Evolutionary conservation across 2,888 invertebrate genomes (phyloP).

Genomic region (Drosophila paranaensis): DNA sequence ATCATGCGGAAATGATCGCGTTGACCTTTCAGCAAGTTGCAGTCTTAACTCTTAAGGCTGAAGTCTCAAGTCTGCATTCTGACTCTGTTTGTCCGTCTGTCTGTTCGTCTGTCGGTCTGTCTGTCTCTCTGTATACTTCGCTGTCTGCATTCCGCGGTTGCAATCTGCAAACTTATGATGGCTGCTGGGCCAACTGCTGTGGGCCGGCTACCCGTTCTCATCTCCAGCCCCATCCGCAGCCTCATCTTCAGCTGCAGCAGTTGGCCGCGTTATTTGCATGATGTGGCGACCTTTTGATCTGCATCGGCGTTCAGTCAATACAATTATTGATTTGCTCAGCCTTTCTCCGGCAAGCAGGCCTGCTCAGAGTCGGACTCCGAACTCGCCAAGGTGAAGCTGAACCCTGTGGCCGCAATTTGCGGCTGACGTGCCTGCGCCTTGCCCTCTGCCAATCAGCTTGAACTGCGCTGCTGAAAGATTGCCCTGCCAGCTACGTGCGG

Average conservation of each 20-base stretch:
- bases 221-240: constrained; percentile 15
- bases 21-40: constrained; percentile 82
- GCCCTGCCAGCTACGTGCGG: constrained; percentile 58
- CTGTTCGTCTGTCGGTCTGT: constrained; percentile 9
- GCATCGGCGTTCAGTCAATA: constrained; percentile 73
- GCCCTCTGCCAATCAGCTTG: constrained; percentile 69
- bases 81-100: constrained; percentile 21
- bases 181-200: constrained; percentile 33
- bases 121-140: constrained; percentile 11
- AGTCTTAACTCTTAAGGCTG: constrained; percentile 44
- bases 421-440: constrained; percentile 54
- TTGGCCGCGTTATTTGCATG: constrained; percentile 60
- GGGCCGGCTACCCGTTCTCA: constrained; percentile 19
- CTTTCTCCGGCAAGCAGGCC: constrained; percentile 44
- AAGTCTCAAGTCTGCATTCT: constrained; percentile 39
- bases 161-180: constrained; percentile 51
- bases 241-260: constrained; percentile 13
- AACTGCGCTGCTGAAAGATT: constrained; percentile 53
- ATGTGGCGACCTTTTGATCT: constrained; percentile 80
- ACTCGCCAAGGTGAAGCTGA: constrained; percentile 51
- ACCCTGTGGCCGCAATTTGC: constrained; percentile 63
- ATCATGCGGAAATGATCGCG: constrained; percentile 84
- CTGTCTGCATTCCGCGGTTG: constrained; percentile 57
- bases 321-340: constrained; percentile 75
- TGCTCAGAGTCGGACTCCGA: constrained; percentile 14